Percentiles rank a stretch among this genome's conserved stretches.
Conservation (phyloP, 53 echinoderm and acorn worm genomes). For the Paelopatides confundens region DNA sequence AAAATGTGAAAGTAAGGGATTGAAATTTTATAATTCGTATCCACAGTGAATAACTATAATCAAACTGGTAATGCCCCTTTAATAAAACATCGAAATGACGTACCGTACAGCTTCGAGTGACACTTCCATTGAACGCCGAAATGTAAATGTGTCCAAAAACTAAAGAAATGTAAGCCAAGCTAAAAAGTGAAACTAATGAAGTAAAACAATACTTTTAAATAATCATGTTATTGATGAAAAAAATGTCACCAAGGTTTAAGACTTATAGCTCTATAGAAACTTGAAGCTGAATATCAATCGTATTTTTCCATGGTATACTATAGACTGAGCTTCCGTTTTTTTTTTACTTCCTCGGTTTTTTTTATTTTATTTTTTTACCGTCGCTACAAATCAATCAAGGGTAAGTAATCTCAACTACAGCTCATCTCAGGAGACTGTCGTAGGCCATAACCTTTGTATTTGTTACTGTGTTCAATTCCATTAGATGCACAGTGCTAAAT, state of each 20-base stretch:
- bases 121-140: no score
- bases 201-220: no score
- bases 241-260: background rate
- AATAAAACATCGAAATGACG: no score
- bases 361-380: background rate
- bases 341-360: background rate
- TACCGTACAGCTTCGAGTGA: no score
- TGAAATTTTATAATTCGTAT: no score
- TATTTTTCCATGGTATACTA: background rate
- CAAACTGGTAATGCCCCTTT: no score
- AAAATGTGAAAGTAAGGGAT: no score
- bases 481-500: conserved; percentile 25
- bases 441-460: conserved; percentile 33
- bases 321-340: background rate
- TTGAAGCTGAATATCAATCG: no score
- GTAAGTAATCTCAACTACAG: conserved; percentile 3
- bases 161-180: background rate
- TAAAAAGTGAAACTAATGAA: background rate
- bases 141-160: background rate
- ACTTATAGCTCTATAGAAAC: no score
- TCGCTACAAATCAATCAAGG: conserved; percentile 36
- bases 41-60: no score
- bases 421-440: background rate
- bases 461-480: conserved; percentile 40
- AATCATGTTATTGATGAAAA: background rate